Evolutionary conservation across 2,888 invertebrate species (phyloP), one percentile per base, ranked within the genome.

Genomic region (Cyclophora punctaria): DNA sequence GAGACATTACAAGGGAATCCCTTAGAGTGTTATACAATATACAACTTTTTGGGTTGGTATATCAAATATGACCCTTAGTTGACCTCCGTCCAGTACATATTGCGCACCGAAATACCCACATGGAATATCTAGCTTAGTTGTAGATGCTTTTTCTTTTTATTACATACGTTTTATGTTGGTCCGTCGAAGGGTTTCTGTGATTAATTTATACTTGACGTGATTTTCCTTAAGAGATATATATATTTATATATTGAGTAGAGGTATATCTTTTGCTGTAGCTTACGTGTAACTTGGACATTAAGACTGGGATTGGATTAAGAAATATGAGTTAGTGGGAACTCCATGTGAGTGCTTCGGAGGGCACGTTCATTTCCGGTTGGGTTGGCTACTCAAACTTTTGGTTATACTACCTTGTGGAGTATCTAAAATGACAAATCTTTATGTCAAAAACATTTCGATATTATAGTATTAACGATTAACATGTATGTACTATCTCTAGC

Each of bases 41-140:
- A 57, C 52, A 53, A 55, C 52, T 53, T 48, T 70, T 63, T 63
- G 60, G 59, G 64, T 47, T 63, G 70, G 68, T 70, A 68, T 69
- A 73, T 75, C 71, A 73, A 67, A 66, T 67, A 65, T 66, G 70
- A 72, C 75, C 68, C 66, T 62, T 56, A 56, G 60, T 65, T 74
- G 69, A 71, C 73, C 75, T 58, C 59, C 57, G 53, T 56, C 20
- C 20, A 20, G 20, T 20, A 20, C 20, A 20, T 57, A 58, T 69
- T 68, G 65, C 66, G 53, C 57, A 55, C 53, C 56, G 62, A 65
- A 64, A 69, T 67, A 67, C 66, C 67, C 66, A 52, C 50, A 50
- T 47, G 55, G 51, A 52, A 49, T 50, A 52, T 55, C 55, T 51
- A 55, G 52, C 63, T 62, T 58, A 64, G 61, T 68, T 59, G 56